A percentile compares a stretch with the other conserved stretches of the same genome.
Conservation (phyloP, 2,113 vertebrate genomes). For the Rhegmatorhina hoffmannsi region DNA sequence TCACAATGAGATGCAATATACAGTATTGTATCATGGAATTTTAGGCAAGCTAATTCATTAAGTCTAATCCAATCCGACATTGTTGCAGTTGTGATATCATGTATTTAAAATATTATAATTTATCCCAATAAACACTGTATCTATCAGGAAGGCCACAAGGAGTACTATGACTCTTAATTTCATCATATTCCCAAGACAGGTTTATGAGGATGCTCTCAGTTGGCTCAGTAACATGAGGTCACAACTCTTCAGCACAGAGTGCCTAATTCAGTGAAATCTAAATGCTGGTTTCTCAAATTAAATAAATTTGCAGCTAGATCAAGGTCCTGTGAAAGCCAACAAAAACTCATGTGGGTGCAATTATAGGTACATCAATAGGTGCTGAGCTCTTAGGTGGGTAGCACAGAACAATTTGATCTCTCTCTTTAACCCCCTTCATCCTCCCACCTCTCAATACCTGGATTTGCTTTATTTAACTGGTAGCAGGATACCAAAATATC, state of each 20-base stretch:
- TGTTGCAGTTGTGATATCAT: neutral
- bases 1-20: neutral
- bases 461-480: neutral
- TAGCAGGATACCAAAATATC: neutral
- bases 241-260: neutral
- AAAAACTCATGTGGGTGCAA: fast-evolving
- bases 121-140: neutral
- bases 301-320: neutral
- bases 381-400: neutral
- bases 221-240: neutral
- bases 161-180: neutral
- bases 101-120: neutral
- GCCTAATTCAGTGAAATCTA: neutral
- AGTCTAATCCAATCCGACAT: neutral
- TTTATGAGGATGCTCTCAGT: neutral
- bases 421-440: neutral
- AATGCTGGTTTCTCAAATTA: neutral
- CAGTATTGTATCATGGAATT: fast-evolving
- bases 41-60: neutral
- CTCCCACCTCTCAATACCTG: neutral
- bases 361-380: neutral
- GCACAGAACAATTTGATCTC: neutral
- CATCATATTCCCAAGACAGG: neutral
- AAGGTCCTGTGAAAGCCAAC: neutral
- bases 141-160: neutral